These are phyloP conservation scores for Pomacea canaliculata DNA, from an alignment of 2,888 invertebrate species.

Conservation along the genomic window DNA sequence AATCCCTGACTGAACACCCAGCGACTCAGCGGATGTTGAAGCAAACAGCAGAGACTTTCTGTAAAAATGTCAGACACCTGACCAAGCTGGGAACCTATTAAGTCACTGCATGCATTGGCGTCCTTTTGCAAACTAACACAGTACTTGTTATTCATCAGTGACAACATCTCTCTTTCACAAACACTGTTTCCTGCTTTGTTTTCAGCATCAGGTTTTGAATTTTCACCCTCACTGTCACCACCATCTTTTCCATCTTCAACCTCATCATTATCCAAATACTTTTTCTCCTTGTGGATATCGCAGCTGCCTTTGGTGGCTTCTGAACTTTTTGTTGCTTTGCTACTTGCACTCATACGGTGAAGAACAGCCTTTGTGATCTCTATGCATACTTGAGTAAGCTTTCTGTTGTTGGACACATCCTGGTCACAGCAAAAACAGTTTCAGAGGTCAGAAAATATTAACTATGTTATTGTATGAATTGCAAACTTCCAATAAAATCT, in stretches of 20 bases:
- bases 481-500: no score
- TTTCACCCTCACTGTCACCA: neutral
- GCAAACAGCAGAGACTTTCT: neutral
- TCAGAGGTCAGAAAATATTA: no score
- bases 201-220: neutral
- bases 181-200: neutral
- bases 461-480: no score
- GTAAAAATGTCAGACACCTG: neutral
- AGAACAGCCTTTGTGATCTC: neutral
- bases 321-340: neutral
- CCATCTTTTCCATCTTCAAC: neutral
- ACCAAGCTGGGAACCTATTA: neutral
- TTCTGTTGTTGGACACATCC: constrained; percentile 8
- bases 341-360: neutral
- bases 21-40: constrained; percentile 8
- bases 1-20: constrained; percentile 20
- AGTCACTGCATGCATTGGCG: neutral
- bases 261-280: neutral
- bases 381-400: neutral
- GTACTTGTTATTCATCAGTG: neutral
- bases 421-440: neutral
- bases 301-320: neutral
- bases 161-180: neutral
- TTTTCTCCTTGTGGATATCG: neutral
- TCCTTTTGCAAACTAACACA: constrained; percentile 1